A percentile compares a stretch with the other conserved stretches of the same genome.
These are phyloP conservation scores for Columbina picui DNA, from an alignment of 2,113 vertebrate species.

Conservation along the genomic window DNA sequence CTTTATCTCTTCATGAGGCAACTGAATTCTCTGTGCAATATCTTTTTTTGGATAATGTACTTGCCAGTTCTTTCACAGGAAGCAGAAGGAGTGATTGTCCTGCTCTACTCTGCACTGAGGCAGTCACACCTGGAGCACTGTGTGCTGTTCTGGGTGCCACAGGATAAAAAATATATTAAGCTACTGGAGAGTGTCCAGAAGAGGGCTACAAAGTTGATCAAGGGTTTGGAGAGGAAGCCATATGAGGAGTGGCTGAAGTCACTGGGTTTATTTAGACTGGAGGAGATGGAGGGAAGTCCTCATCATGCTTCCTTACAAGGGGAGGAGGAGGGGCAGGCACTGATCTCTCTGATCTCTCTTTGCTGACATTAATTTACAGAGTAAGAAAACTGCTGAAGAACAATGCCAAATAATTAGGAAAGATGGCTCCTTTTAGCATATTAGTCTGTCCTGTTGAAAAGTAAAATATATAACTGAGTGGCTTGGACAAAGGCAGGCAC, in stretches of 20 bases:
- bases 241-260: no score
- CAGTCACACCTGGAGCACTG: no score
- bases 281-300: no score
- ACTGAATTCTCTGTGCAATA: neutral
- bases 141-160: no score
- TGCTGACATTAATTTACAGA: neutral
- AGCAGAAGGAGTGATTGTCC: neutral
- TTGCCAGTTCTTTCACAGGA: neutral
- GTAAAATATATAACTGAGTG: neutral
- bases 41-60: neutral
- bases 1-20: neutral
- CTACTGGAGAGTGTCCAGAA: no score
- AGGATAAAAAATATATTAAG: no score
- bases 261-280: no score
- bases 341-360: neutral
- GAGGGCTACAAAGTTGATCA: no score
- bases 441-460: neutral
- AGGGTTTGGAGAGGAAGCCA: no score
- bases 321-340: no score
- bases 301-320: no score
- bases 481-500: neutral
- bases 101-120: no score
- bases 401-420: neutral
- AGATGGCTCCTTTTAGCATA: neutral
- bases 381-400: neutral